phyloP scores from a whole-genome alignment of 2,888 invertebrate genomes.

The Laothoe populi region DNA sequence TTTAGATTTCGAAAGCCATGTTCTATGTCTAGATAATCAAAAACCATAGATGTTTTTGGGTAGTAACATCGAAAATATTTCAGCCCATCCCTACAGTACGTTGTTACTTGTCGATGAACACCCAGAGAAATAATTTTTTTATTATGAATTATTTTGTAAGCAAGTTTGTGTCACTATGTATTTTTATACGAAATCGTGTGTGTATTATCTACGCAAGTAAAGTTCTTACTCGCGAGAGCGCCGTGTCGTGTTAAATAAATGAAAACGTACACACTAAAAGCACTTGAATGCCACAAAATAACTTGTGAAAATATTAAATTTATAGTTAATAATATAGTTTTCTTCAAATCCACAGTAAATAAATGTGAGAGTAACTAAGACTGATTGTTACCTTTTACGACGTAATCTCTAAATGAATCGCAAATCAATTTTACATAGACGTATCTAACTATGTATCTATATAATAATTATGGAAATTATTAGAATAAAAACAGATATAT shows the following conservation, averaged over 20 bases:
- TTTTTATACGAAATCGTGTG: conserved; percentile 19
- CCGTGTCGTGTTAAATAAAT: neutral
- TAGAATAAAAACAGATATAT: too few relatives aligned
- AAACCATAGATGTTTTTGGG: neutral
- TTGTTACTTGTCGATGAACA: conserved; percentile 10
- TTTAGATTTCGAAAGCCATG: too few relatives aligned
- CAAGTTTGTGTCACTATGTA: conserved; percentile 10
- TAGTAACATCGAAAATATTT: neutral
- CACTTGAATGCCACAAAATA: neutral
- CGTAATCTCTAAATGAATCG: too few relatives aligned
- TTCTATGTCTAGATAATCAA: neutral
- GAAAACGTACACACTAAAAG: neutral
- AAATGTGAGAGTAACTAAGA: too few relatives aligned
- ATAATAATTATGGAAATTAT: too few relatives aligned
- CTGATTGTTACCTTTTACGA: too few relatives aligned
- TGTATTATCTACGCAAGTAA: conserved; percentile 8
- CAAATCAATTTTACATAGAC: too few relatives aligned
- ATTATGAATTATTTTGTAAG: conserved; percentile 13
- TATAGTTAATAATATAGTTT: too few relatives aligned
- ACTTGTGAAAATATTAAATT: too few relatives aligned
- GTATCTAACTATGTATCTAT: too few relatives aligned
- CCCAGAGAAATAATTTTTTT: conserved; percentile 8
- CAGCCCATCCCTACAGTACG: neutral
- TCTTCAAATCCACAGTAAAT: too few relatives aligned
- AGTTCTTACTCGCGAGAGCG: neutral